A percentile compares a stretch with the other conserved stretches of the same genome.
phyloP scores from a whole-genome alignment of 64 coral and sea anemone genomes.

The Stylophora pistillata region DNA sequence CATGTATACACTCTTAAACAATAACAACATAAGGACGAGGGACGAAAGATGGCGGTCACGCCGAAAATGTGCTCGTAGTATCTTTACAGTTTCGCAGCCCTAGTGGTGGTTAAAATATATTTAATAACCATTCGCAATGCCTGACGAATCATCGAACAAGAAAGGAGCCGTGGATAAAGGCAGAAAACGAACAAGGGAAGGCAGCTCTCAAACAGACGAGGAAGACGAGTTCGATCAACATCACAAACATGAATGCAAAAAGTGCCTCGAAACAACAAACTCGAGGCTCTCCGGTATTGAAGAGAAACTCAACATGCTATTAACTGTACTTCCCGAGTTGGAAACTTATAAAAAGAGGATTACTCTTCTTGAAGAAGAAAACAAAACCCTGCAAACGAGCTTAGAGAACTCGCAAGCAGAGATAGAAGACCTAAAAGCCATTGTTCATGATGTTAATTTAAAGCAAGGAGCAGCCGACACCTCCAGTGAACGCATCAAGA shows the following conservation, averaged over 20 bases:
- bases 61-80: neutral
- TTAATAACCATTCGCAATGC: neutral
- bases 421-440: neutral
- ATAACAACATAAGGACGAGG: too few relatives aligned
- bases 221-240: neutral
- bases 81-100: neutral
- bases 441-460: neutral
- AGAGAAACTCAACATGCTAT: neutral
- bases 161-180: neutral
- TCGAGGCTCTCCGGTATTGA: neutral
- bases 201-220: neutral
- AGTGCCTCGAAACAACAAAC: neutral
- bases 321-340: neutral
- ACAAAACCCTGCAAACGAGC: conserved; percentile 7
- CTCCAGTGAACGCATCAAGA: neutral
- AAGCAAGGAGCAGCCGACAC: neutral
- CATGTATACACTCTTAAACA: too few relatives aligned
- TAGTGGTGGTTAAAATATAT: neutral
- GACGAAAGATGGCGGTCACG: conserved; percentile 3
- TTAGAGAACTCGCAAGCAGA: neutral
- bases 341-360: neutral
- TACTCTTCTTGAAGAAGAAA: conserved; percentile 1
- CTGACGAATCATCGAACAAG: neutral
- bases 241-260: neutral
- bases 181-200: neutral